These are phyloP conservation scores for Phyllotis vaccarum DNA, from an alignment of 2,797 vertebrate genomes.

Conservation along the genomic window DNA sequence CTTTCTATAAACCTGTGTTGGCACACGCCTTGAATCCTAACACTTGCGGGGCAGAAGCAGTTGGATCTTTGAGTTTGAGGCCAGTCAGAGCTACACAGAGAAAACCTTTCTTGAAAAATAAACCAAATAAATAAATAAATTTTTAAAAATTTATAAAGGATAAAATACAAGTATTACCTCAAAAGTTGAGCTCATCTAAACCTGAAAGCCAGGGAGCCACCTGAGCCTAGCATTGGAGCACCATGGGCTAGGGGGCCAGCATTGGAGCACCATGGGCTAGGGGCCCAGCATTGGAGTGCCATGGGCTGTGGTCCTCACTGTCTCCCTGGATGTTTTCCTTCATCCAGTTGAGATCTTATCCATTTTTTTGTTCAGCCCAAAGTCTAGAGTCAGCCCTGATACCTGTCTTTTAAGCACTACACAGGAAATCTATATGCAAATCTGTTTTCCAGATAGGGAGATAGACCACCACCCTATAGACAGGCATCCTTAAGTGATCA, in stretches of 20 bases:
- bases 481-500: not conserved
- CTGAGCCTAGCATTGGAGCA: not conserved
- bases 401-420: not conserved
- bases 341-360: not conserved
- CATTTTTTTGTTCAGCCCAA: not conserved
- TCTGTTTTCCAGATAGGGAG: not conserved
- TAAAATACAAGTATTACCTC: not conserved
- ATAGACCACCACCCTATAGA: not conserved
- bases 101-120: not conserved
- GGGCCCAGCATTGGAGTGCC: no score
- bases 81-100: not conserved
- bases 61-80: not conserved
- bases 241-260: not conserved
- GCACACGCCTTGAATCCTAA: not conserved
- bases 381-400: not conserved
- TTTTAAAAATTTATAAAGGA: not conserved
- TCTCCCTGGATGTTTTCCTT: not conserved
- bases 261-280: no score
- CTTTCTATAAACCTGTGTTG: not conserved
- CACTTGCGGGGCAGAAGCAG: no score
- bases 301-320: not conserved
- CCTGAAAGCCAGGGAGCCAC: not conserved
- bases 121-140: not conserved
- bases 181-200: not conserved
- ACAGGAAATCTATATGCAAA: not conserved